Evolutionary conservation across 2,888 invertebrate species (phyloP).

Genomic region (Chironomus riparius): DNA sequence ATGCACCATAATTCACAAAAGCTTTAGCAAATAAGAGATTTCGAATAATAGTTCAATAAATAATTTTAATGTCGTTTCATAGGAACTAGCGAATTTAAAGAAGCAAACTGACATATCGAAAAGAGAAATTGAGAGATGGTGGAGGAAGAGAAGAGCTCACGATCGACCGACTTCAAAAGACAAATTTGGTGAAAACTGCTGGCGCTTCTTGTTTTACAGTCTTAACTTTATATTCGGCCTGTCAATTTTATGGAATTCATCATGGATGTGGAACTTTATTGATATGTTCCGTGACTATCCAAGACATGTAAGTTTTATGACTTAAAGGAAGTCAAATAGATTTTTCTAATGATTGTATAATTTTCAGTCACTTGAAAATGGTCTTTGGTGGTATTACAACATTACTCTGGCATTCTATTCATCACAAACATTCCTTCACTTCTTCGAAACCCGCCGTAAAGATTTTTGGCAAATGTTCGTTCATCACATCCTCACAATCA

Average conservation of each 20-base stretch:
- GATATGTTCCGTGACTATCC: conserved; percentile 74
- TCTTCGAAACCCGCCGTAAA: conserved; percentile 85
- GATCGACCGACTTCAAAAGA: conserved; percentile 80
- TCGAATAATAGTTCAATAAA: background rate
- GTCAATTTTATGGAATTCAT: conserved; percentile 76
- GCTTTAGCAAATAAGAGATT: no score
- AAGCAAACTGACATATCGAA: conserved; percentile 77
- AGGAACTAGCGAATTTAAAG: conserved; percentile 41
- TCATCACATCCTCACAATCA: conserved; percentile 90
- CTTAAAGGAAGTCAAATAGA: background rate
- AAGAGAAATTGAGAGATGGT: conserved; percentile 85
- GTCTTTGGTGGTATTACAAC: conserved; percentile 97
- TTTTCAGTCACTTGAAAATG: conserved; percentile 69
- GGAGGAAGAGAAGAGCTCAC: conserved; percentile 70
- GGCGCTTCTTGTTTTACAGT: conserved; percentile 79
- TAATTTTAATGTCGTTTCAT: background rate
- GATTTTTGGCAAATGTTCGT: conserved; percentile 99
- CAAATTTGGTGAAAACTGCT: conserved; percentile 88
- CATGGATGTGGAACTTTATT: conserved; percentile 87
- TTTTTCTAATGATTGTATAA: conserved; percentile 34
- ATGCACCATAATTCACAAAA: no score
- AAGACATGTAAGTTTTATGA: conserved; percentile 53
- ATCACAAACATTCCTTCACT: conserved; percentile 86
- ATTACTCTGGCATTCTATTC: conserved; percentile 90
- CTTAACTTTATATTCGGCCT: conserved; percentile 74